Base-by-base conservation (phyloP, 2,797 vertebrate genomes). In the Rhinoraja longicauda region DNA sequence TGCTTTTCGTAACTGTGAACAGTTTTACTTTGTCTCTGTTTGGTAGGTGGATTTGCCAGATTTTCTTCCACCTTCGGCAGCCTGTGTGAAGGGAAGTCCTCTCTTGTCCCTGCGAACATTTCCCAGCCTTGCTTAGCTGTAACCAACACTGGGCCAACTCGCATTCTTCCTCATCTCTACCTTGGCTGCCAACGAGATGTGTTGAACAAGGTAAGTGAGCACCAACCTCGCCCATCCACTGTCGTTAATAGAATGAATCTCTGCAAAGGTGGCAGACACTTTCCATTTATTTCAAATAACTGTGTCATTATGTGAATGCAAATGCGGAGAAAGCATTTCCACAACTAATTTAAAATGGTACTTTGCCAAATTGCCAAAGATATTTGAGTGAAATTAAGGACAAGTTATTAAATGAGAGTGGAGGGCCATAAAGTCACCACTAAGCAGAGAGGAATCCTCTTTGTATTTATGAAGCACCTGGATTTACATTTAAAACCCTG, bases 101-200 rank as follows among this genome's bases (percentile, higher is more conserved):
- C 96, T 0, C 94, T 97, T 93, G 97, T 98, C n/a, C 97, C 98
- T 45, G 97, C 97, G 92, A 98, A 98, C 93, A 96, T 98, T 94
- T 98, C 98, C 93, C 98, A 99, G 94, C 97, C 98, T 19, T 98
- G 98, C 94, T 96, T 98, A 59, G 97, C 98, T 0, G 95, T 98
- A 91, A 95, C 97, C 95, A 98, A 95, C 95, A 93, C 94, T 2
- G 98, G 98, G 0, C 99, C 98, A 53, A 99, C 98, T 0, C 97
- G 98, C 93, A 99, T 99, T 95, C 97, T 99, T 94, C 97, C 99
- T 73, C 98, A 99, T 95, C 97, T 99, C 90, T 99, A 99, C 94
- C 97, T 99, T 93, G 99, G 99, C 94, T 99, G 98, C 94, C 99
- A 99, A 95, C 95, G 98, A 21, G 98, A 99, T 81, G 99, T 98